A percentile compares a stretch with the other conserved stretches of the same genome.
These are phyloP conservation scores for Hyalella azteca DNA, from an alignment of 2,888 invertebrate genomes.

Conservation along the genomic window DNA sequence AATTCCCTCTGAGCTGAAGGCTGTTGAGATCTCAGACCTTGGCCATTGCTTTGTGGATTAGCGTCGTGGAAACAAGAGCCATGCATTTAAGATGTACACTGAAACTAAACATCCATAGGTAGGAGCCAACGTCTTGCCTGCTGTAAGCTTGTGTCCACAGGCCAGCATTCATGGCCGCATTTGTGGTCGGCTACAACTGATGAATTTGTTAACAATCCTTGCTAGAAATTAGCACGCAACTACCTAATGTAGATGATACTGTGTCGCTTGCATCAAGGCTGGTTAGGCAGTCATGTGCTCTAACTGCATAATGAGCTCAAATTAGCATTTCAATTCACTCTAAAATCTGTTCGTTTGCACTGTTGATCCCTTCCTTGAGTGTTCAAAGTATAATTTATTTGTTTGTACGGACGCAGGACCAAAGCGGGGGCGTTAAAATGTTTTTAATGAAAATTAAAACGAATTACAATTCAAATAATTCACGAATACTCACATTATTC, in stretches of 20 bases:
- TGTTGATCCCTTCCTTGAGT: neutral
- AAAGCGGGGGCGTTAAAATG: too few relatives aligned
- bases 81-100: too few relatives aligned
- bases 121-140: too few relatives aligned
- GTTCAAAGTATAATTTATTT: too few relatives aligned
- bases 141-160: too few relatives aligned
- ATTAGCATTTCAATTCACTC: neutral
- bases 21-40: neutral
- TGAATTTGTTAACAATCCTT: neutral
- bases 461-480: too few relatives aligned
- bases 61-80: neutral
- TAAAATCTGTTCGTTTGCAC: neutral
- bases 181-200: neutral
- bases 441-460: too few relatives aligned
- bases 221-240: neutral
- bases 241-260: neutral
- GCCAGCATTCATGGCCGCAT: too few relatives aligned
- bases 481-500: too few relatives aligned
- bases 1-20: neutral
- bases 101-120: too few relatives aligned
- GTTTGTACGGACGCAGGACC: too few relatives aligned
- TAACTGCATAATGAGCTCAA: neutral
- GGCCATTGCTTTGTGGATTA: neutral
- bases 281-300: neutral
- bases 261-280: conserved; percentile 4